Evolutionary conservation across 2,113 vertebrate genomes (phyloP), one percentile per base, ranked within the genome.

Genomic region (Gila orcuttii): DNA sequence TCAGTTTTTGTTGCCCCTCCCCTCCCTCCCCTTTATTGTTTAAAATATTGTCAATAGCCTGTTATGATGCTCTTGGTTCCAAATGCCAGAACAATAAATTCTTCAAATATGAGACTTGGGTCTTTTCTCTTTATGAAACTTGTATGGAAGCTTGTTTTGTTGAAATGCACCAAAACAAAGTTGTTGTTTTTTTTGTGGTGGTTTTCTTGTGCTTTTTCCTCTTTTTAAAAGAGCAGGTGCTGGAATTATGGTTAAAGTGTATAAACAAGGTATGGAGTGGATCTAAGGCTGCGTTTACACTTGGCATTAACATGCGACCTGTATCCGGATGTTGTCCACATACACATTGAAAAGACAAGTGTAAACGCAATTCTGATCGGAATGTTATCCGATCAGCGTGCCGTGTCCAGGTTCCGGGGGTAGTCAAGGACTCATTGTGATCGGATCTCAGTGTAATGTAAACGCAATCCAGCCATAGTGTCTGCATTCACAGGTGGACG

Each of bases 41-140:
- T n/a, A 10, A 64, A 83, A 83, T 83, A 84, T 85, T 88, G 86
- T 88, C 64, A 82, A 83, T 68, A 69, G 89, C 82, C 86, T 90
- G 86, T 88, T 85, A 87, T 68, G 85, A 86, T 84, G 87, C 82
- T 88, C 25, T 87, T 83, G 82, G 80, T 87, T 87, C 89, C 77
- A 88, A 69, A 86, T 86, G 82, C 84, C 90, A 79, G 87, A 89
- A 89, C 77, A 91, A 91, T 89, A 89, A 89, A 89, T 85, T 87
- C 88, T 87, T 85, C 62, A 88, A 57, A 69, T 86, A 76, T 76
- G n/a, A 83, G n/a, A 21, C 17, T 68, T 86, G 25, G 21, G 42
- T 55, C 23, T 19, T 71, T 73, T 9, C 7, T n/a, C 25, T 77
- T 77, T 17, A 36, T 23, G 25, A 50, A 69, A 62, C n/a, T 60